Conservation (phyloP, 2,113 vertebrate species). For the Nipponia nippon region DNA sequence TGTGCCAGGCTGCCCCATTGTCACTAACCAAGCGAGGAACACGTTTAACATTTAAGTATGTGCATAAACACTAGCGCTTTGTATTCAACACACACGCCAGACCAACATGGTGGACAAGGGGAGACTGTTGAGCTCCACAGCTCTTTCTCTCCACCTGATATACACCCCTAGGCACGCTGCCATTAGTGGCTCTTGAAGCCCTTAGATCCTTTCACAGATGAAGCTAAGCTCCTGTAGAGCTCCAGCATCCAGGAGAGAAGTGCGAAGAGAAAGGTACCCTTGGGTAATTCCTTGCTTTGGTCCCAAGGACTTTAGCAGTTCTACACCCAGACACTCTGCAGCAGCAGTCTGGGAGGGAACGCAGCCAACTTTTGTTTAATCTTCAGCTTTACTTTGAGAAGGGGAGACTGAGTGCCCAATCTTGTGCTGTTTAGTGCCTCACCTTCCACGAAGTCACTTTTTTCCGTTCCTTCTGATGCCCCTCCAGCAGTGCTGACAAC, state of each 20-base stretch:
- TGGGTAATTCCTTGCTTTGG: not conserved
- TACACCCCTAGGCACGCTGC: not conserved
- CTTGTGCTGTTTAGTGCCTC: not conserved
- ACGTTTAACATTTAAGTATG: not conserved
- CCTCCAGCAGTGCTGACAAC: constrained; percentile 83
- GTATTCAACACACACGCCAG: not conserved
- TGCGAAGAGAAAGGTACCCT: not conserved
- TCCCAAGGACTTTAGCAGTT: not conserved
- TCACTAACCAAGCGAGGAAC: not conserved
- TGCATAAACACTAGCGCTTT: not conserved
- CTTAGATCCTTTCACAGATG: not conserved
- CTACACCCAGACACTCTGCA: not conserved
- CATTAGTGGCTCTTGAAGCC: not conserved
- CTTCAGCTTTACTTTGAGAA: not conserved
- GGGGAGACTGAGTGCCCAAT: not conserved
- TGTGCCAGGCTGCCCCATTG: not conserved
- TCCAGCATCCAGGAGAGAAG: not conserved
- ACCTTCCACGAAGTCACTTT: constrained; percentile 81
- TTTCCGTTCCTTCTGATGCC: constrained; percentile 80
- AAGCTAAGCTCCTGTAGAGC: not conserved
- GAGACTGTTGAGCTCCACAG: not conserved
- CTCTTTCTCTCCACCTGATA: not conserved
- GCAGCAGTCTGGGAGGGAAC: not conserved
- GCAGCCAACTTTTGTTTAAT: not conserved
- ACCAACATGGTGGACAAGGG: not conserved